These are phyloP conservation scores for Eurosta solidaginis DNA, from an alignment of 1,140 invertebrate species.

Conservation along the genomic window DNA sequence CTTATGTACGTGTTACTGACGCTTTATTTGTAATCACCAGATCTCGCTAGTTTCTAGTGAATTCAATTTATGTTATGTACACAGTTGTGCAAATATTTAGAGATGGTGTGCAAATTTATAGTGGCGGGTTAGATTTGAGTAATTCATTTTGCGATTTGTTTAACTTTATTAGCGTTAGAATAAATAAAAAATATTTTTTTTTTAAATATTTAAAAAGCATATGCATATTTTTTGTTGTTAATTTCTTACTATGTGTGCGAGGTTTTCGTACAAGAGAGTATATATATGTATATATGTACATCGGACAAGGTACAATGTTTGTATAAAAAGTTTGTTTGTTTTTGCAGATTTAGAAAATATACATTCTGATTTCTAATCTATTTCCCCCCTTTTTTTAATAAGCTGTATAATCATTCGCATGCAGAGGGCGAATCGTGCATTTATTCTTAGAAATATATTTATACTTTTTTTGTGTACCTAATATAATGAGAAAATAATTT, in stretches of 20 bases:
- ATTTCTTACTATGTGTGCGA: too few relatives aligned
- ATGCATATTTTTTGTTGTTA: too few relatives aligned
- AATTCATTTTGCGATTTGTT: too few relatives aligned
- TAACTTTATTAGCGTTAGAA: too few relatives aligned
- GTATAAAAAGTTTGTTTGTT: background rate
- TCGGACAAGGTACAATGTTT: background rate
- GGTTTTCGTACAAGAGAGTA: too few relatives aligned
- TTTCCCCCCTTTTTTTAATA: slow-evolving; percentile 4
- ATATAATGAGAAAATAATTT: background rate
- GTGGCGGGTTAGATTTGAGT: too few relatives aligned
- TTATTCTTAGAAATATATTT: background rate
- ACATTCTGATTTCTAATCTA: too few relatives aligned
- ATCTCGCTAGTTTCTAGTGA: background rate
- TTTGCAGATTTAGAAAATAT: too few relatives aligned
- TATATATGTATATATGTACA: background rate
- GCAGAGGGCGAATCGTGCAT: background rate
- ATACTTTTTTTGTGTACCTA: background rate
- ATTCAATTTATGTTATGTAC: background rate
- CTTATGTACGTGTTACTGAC: background rate
- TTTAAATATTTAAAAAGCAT: too few relatives aligned
- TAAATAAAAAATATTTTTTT: too few relatives aligned
- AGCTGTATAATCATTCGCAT: background rate
- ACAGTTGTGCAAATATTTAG: background rate
- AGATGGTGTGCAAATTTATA: background rate
- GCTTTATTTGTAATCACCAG: background rate